phyloP scores from a whole-genome alignment of 1,140 invertebrate genomes.

The Drosophila athabasca region DNA sequence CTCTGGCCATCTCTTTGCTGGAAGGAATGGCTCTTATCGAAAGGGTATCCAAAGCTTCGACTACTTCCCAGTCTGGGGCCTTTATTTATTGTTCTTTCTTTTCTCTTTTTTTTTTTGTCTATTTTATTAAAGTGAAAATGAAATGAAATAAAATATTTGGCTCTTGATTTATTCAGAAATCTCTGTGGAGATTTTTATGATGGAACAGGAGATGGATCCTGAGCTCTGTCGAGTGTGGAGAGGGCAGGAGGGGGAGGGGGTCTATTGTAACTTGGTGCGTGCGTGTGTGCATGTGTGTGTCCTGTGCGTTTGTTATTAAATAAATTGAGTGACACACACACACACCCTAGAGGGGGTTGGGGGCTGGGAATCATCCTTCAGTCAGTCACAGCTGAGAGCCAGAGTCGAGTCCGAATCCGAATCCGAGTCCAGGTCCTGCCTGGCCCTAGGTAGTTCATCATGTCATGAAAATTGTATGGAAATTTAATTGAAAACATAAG shows the following conservation, averaged over 20 bases:
- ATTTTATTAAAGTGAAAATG: slow-evolving; percentile 59
- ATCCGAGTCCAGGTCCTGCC: too few relatives aligned
- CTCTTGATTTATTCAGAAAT: slow-evolving; percentile 72
- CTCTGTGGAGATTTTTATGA: slow-evolving; percentile 59
- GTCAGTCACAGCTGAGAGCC: slow-evolving; percentile 49
- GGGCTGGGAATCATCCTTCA: slow-evolving; percentile 16
- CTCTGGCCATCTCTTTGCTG: too few relatives aligned
- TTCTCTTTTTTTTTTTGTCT: slow-evolving; percentile 11
- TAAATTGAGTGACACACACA: slow-evolving; percentile 75
- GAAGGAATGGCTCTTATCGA: too few relatives aligned
- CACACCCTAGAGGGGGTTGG: slow-evolving; percentile 18
- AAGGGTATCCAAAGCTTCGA: not conserved
- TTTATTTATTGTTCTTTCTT: slow-evolving; percentile 19
- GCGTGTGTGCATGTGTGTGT: slow-evolving; percentile 17
- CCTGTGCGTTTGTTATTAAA: slow-evolving; percentile 77
- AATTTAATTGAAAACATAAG: slow-evolving; percentile 83
- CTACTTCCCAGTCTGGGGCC: not conserved
- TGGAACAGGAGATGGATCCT: slow-evolving; percentile 11
- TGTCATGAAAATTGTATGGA: slow-evolving; percentile 83
- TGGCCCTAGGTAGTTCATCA: slow-evolving; percentile 77
- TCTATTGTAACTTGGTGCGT: slow-evolving; percentile 31
- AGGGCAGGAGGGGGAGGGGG: slow-evolving; percentile 6
- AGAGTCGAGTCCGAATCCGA: slow-evolving; percentile 10
- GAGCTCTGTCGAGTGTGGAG: not conserved
- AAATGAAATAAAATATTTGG: slow-evolving; percentile 74